Conservation (phyloP, 2,113 vertebrate species). For the Poeciliopsis occidentalis region DNA sequence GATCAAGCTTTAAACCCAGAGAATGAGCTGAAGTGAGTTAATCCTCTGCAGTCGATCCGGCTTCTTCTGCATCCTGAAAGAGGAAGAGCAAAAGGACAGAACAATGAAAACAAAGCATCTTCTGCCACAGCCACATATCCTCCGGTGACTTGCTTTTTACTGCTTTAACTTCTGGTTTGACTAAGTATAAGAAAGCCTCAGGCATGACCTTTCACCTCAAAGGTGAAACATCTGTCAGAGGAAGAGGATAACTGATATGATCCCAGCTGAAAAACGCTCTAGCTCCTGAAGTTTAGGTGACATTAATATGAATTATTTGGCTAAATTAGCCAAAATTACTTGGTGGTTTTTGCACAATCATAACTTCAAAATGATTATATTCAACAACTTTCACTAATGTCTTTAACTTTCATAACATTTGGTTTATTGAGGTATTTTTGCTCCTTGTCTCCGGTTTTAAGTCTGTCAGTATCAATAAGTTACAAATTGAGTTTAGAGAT, state of each 20-base stretch:
- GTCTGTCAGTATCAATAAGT: background rate
- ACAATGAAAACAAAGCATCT: constrained; percentile 33
- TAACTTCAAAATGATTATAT: background rate
- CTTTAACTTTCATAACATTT: background rate
- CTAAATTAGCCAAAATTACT: too few relatives aligned
- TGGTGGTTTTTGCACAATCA: background rate
- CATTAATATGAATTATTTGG: background rate
- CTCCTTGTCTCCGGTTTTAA: constrained; percentile 8
- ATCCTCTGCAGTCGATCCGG: background rate
- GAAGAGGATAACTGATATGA: constrained; percentile 57
- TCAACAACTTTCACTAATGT: constrained; percentile 2
- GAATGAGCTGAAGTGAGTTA: constrained; percentile 1
- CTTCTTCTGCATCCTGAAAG: constrained; percentile 51
- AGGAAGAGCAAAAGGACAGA: constrained; percentile 22
- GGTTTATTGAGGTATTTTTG: constrained; percentile 16
- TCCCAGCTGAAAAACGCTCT: constrained; percentile 38
- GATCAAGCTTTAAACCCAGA: too few relatives aligned
- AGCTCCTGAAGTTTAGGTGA: constrained; percentile 13
- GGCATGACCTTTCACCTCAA: constrained; percentile 55
- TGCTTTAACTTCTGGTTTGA: constrained; percentile 60
- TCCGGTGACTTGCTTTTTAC: constrained; percentile 60
- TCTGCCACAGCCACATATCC: constrained; percentile 39
- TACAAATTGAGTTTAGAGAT: constrained; percentile 24
- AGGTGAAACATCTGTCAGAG: constrained; percentile 71
- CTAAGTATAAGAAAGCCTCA: constrained; percentile 60